Evolutionary conservation across 2,113 vertebrate genomes (phyloP).

Genomic region (Oryzias woworae): DNA sequence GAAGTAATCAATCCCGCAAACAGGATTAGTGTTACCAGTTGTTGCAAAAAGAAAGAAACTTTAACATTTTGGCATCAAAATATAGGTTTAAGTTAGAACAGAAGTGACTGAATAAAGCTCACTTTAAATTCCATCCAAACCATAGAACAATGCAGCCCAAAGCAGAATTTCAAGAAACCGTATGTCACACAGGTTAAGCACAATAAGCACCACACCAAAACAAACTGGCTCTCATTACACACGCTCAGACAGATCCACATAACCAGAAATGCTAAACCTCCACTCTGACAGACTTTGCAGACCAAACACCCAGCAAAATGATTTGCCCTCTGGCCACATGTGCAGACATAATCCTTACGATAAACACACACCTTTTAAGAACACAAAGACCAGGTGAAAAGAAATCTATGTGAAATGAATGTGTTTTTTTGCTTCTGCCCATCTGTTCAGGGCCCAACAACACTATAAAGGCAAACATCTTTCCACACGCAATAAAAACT

Average conservation of each 20-base stretch:
- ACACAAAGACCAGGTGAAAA: constrained; percentile 51
- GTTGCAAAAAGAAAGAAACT: no score
- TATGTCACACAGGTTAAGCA: constrained; percentile 59
- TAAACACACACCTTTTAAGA: constrained; percentile 32
- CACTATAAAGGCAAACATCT: constrained; percentile 2
- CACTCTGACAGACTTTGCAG: constrained; percentile 9
- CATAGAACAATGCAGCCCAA: background rate
- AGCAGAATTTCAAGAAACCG: constrained; percentile 25
- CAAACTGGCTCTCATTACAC: constrained; percentile 31
- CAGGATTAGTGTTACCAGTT: no score
- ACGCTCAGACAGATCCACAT: background rate
- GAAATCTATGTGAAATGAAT: constrained; percentile 43
- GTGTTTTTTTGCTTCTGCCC: constrained; percentile 44
- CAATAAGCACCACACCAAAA: constrained; percentile 23
- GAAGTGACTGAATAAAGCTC: no score
- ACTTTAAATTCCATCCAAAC: no score
- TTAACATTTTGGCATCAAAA: no score
- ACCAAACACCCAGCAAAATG: constrained; percentile 27
- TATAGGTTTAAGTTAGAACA: no score
- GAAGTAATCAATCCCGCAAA: no score
- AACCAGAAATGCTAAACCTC: constrained; percentile 10
- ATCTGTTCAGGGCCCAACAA: constrained; percentile 41
- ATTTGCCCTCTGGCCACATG: constrained; percentile 13
- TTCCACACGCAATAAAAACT: constrained; percentile 18
- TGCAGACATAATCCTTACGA: constrained; percentile 23